Evolutionary conservation across 2,797 vertebrate species (phyloP), one percentile per base, ranked within the genome.

Genomic region (Chloroceryle amazona): DNA sequence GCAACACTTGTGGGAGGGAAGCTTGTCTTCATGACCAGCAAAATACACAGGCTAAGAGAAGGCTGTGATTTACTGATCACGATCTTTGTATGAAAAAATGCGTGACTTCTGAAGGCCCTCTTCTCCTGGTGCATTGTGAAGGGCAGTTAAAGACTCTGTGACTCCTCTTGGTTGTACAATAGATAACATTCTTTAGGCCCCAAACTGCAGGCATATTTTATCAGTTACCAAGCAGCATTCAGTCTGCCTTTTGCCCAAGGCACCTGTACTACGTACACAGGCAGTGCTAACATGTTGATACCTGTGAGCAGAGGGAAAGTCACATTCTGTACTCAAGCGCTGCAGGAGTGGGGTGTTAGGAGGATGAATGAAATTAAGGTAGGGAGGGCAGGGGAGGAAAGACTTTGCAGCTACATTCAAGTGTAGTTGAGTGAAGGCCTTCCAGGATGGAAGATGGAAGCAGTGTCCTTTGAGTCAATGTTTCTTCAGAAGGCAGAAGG

Each of bases 181-280:
- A 66, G 35, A 9, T 66, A 58, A 39, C 47, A 39, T 19, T 54
- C 29, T 8, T 19, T 31, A 33, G 41, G 54, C 41, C 10, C 25
- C 33, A 75, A 84, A 52, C 55, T 73, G 62, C 82, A 85, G 73
- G 90, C 91, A 86, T 92, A 19, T 33, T 54, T 10, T 42, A 13
- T 73, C 51, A 90, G 58, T 60, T 84, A 49, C 55, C 55, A n/a
- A 66, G 86, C 73, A 91, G 73, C 41, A 20, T 28, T 52, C 31
- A 21, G 81, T 20, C 80, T 97, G 82, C 67, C 68, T 93, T 65
- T 93, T 86, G 95, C 93, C 94, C 74, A 93, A 80, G 94, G 95
- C 95, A 90, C 33, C 67, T 14, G 0, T 13, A 10, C 46, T 88
- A 70, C 3, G 0, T 25, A 54, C 37, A 33, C 58, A 70, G 29